Percentiles rank a stretch among this genome's conserved stretches.
Conservation (phyloP, 2,113 vertebrate genomes). For the Saccopteryx leptura region DNA sequence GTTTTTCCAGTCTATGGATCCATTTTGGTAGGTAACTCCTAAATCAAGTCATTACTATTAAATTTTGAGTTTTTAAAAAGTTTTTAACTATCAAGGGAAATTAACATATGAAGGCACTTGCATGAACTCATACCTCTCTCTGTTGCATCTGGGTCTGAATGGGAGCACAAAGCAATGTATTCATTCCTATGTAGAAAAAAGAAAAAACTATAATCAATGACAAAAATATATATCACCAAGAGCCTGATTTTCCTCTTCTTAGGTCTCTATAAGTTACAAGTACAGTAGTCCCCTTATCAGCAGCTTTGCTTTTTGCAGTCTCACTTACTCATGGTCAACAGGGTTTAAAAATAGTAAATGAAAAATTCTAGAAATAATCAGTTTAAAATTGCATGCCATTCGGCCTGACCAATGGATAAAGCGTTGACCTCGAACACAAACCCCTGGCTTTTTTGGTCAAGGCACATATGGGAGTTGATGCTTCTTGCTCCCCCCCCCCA, state of each 20-base stretch:
- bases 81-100: conserved; percentile 47
- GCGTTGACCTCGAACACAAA: too few species aligned
- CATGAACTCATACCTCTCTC: conserved; percentile 85
- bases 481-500: too few species aligned
- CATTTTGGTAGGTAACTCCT: conserved; percentile 38
- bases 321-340: not conserved
- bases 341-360: not conserved
- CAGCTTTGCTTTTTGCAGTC: not conserved
- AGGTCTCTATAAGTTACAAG: not conserved
- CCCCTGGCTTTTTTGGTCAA: too few species aligned
- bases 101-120: conserved; percentile 65
- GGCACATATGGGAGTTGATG: too few species aligned
- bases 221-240: conserved; percentile 13
- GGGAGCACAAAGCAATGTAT: conserved; percentile 90
- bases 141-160: conserved; percentile 87
- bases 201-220: not conserved
- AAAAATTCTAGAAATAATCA: not conserved
- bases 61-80: conserved; percentile 2
- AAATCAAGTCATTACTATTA: conserved; percentile 37
- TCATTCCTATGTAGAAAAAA: conserved; percentile 88
- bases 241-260: conserved; percentile 46
- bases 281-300: not conserved
- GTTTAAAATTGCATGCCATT: not conserved
- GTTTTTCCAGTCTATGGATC: conserved; percentile 48
- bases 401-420: too few species aligned